Conservation (phyloP, 2,797 vertebrate species). For the Zonotrichia albicollis region DNA sequence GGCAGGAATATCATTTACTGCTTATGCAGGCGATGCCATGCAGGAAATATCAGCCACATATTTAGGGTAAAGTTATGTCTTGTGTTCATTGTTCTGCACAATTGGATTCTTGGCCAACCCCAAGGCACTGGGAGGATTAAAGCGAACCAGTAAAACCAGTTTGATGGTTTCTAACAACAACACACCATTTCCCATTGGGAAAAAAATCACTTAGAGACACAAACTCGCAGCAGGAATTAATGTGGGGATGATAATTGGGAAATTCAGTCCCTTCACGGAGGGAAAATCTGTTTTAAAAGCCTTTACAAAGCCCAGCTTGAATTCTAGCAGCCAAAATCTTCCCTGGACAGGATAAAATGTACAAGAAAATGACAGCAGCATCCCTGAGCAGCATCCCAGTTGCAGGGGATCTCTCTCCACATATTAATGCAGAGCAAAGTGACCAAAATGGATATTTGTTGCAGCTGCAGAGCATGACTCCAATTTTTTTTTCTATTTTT, state of each 20-base stretch:
- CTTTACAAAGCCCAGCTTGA: background rate
- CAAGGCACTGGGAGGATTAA: background rate
- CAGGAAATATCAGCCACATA: background rate
- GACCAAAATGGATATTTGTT: background rate
- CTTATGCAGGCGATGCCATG: background rate
- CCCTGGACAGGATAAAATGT: accelerated
- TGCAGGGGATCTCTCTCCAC: background rate
- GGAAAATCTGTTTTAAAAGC: background rate
- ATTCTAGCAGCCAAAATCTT: background rate
- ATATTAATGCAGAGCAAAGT: background rate
- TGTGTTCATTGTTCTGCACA: background rate
- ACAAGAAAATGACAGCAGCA: background rate
- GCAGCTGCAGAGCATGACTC: background rate
- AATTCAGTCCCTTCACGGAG: background rate
- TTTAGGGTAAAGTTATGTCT: background rate
- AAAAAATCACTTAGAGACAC: background rate
- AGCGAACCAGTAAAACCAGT: background rate
- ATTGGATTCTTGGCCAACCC: background rate
- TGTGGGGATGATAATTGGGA: too few relatives aligned
- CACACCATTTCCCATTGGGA: accelerated
- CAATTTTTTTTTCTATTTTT: background rate
- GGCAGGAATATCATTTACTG: background rate
- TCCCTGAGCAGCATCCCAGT: background rate
- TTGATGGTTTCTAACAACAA: background rate
- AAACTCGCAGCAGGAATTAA: background rate